These are phyloP conservation scores for Pinna nobilis DNA, from an alignment of 1,140 invertebrate genomes.

Conservation along the genomic window DNA sequence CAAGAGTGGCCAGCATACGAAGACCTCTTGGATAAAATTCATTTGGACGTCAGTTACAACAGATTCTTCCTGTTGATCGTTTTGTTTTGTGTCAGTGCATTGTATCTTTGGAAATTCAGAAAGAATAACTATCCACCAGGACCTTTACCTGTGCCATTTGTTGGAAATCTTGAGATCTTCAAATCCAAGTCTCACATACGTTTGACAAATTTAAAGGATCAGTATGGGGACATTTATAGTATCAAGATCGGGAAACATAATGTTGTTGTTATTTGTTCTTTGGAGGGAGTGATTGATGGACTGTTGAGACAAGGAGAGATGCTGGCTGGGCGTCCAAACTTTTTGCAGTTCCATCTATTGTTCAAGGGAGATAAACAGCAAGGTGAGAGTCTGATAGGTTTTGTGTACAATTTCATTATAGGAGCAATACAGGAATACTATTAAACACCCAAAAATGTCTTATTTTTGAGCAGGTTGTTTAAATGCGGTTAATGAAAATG, in stretches of 20 bases:
- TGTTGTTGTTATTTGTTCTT: constrained; percentile 57
- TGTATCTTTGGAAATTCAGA: constrained; percentile 41
- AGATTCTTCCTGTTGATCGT: constrained; percentile 21
- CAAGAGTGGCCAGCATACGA: no score
- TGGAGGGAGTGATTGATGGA: constrained; percentile 57
- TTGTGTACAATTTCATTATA: background rate
- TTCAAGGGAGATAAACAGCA: constrained; percentile 47
- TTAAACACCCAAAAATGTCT: no score
- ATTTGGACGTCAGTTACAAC: background rate
- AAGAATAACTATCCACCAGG: constrained; percentile 50
- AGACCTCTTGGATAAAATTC: no score
- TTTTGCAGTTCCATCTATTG: constrained; percentile 37
- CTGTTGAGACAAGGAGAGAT: constrained; percentile 41
- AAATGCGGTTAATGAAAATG: background rate
- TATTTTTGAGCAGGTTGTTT: no score
- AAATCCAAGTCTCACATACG: constrained; percentile 49
- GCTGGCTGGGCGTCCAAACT: constrained; percentile 51
- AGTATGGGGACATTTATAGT: constrained; percentile 64
- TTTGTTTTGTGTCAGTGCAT: constrained; percentile 36
- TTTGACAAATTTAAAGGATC: constrained; percentile 53
- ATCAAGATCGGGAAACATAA: constrained; percentile 50
- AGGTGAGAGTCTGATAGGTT: constrained; percentile 40
- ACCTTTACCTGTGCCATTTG: constrained; percentile 50
- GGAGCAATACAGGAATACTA: background rate
- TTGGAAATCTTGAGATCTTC: constrained; percentile 54